A percentile compares a stretch with the other conserved stretches of the same genome.
These are phyloP conservation scores for Lycaon pictus DNA, from an alignment of 2,113 vertebrate genomes.

Conservation along the genomic window DNA sequence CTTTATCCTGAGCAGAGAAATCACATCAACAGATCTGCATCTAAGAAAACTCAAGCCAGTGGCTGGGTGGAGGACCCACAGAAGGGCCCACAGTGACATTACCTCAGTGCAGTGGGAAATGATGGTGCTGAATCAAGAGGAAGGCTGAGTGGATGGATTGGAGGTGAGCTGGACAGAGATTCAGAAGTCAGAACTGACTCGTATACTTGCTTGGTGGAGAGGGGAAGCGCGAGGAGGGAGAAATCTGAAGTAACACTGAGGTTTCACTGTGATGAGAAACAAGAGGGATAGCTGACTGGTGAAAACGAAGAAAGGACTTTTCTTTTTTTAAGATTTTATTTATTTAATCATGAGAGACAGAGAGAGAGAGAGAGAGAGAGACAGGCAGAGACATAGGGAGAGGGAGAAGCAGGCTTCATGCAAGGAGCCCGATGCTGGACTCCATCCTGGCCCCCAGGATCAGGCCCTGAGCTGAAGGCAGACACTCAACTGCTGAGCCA, in stretches of 20 bases:
- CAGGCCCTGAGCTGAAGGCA: too few relatives aligned
- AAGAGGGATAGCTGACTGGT: neutral
- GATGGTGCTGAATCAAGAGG: neutral
- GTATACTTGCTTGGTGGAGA: neutral
- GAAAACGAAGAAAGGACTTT: neutral
- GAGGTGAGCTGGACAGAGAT: neutral
- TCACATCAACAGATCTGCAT: neutral
- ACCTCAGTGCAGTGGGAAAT: neutral
- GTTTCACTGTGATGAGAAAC: neutral
- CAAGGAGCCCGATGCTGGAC: too few relatives aligned
- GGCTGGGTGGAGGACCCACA: neutral
- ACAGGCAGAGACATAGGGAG: too few relatives aligned
- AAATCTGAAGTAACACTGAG: neutral
- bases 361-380: too few relatives aligned
- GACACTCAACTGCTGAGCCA: too few relatives aligned
- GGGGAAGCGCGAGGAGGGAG: neutral
- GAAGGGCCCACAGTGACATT: neutral
- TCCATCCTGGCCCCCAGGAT: too few relatives aligned
- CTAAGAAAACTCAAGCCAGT: neutral
- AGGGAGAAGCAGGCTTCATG: too few relatives aligned
- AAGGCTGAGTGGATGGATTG: neutral
- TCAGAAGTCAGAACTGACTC: neutral
- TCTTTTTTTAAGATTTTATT: too few relatives aligned
- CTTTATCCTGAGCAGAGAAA: neutral
- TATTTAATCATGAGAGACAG: too few relatives aligned